Evolutionary conservation across 2,888 invertebrate genomes (phyloP).

Genomic region (Xylota sylvarum): DNA sequence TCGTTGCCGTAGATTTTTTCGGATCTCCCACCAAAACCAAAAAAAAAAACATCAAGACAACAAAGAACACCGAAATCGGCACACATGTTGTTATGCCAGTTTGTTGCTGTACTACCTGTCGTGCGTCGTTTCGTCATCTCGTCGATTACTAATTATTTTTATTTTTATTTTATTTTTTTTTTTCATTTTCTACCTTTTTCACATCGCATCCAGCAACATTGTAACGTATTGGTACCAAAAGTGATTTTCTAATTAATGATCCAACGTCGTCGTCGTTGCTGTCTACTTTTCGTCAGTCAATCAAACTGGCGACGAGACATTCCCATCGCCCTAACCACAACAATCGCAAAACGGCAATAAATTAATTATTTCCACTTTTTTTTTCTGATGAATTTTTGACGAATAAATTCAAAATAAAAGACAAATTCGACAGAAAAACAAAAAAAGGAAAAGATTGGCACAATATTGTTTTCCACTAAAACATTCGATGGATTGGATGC

Average conservation of each 20-base stretch:
- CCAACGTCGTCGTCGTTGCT: not conserved
- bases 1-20: not conserved
- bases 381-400: not conserved
- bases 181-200: not conserved
- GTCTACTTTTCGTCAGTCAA: not conserved
- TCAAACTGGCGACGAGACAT: conserved; percentile 1
- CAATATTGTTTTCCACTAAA: not conserved
- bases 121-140: conserved; percentile 1
- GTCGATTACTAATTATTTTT: conserved; percentile 27
- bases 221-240: conserved; percentile 19
- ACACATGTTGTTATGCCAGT: not conserved
- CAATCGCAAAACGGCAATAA: not conserved
- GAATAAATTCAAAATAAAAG: not conserved
- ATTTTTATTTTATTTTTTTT: not conserved
- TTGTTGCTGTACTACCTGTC: conserved; percentile 1
- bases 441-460: not conserved
- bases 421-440: not conserved
- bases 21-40: not conserved
- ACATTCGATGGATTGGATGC: not conserved
- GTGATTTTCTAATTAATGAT: conserved; percentile 29
- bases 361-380: conserved; percentile 1
- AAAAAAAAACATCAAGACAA: not conserved
- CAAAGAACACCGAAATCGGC: not conserved
- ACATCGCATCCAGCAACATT: not conserved
- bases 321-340: not conserved